Percentiles rank a stretch among this genome's conserved stretches.
Conservation (phyloP, 2,888 invertebrate species). For the Drosophila nigricruria region DNA sequence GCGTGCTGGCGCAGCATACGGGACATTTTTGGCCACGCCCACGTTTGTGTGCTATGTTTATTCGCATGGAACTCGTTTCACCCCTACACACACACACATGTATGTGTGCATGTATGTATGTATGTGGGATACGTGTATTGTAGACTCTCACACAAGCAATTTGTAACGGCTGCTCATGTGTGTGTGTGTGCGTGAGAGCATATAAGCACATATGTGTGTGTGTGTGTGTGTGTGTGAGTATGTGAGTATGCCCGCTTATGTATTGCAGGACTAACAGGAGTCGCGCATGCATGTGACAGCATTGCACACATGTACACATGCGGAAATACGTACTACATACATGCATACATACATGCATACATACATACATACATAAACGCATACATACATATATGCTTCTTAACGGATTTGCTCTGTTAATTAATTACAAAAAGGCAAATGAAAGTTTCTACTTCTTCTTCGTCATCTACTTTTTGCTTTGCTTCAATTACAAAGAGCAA, state of each 20-base stretch:
- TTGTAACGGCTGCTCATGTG: slow-evolving; percentile 39
- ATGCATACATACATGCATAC: slow-evolving; percentile 1
- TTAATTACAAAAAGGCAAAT: slow-evolving; percentile 70
- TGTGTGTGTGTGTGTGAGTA: slow-evolving; percentile 11
- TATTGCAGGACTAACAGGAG: slow-evolving; percentile 55
- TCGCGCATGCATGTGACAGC: slow-evolving; percentile 53
- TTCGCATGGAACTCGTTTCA: slow-evolving; percentile 55
- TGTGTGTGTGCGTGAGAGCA: slow-evolving; percentile 33
- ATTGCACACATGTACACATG: neutral
- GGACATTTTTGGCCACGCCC: slow-evolving; percentile 58
- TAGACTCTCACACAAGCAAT: slow-evolving; percentile 35
- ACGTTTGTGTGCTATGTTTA: slow-evolving; percentile 46
- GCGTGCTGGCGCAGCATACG: slow-evolving; percentile 33
- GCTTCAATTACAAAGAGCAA: slow-evolving; percentile 39
- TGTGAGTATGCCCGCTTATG: slow-evolving; percentile 36
- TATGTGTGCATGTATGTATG: neutral
- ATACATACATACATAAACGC: neutral
- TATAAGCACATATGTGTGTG: neutral
- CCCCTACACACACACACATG: slow-evolving; percentile 40
- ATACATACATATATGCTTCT: neutral
- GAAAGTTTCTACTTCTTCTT: slow-evolving; percentile 55
- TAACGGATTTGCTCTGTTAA: slow-evolving; percentile 40
- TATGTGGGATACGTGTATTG: slow-evolving; percentile 18
- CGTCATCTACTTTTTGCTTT: slow-evolving; percentile 19
- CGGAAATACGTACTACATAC: neutral